These are phyloP conservation scores for Serranus cabrilla DNA, from an alignment of 2,797 vertebrate genomes.

Conservation along the genomic window DNA sequence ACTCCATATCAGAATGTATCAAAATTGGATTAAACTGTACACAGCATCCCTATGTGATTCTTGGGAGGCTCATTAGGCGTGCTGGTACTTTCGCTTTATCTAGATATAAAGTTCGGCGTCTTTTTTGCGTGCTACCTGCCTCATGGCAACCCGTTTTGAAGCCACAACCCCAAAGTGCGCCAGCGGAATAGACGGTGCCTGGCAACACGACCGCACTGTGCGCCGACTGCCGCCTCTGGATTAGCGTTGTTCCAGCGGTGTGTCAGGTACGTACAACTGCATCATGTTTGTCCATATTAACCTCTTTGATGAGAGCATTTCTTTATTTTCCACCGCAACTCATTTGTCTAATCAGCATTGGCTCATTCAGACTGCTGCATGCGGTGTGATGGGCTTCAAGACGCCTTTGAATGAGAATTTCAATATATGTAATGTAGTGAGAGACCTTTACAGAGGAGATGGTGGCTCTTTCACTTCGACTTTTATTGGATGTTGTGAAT, in stretches of 20 bases:
- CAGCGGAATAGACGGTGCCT: constrained; percentile 66
- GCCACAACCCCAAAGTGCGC: constrained; percentile 76
- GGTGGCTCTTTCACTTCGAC: constrained; percentile 3
- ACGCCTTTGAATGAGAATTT: constrained; percentile 54
- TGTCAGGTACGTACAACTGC: constrained; percentile 66
- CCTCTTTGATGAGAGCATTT: neutral
- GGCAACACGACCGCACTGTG: constrained; percentile 70
- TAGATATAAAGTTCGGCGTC: constrained; percentile 10
- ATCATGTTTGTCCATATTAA: neutral
- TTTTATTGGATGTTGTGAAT: constrained; percentile 14
- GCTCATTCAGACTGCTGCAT: constrained; percentile 64
- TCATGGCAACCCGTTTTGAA: constrained; percentile 82
- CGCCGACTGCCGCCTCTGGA: constrained; percentile 49
- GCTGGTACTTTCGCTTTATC: rapidly evolving
- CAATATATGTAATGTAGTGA: constrained; percentile 40
- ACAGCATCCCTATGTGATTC: rapidly evolving
- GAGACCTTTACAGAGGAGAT: constrained; percentile 34
- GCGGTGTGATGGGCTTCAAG: constrained; percentile 50
- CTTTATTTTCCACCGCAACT: constrained; percentile 16
- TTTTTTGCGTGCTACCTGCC: constrained; percentile 51
- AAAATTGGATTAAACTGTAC: rapidly evolving
- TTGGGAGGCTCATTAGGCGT: rapidly evolving
- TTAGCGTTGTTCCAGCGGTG: neutral
- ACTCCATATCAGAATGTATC: neutral
- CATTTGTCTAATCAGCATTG: constrained; percentile 20